Percentiles rank a stretch among this genome's conserved stretches.
Conservation (phyloP, 2,113 vertebrate species). For the Tenebrosternarchus preto region DNA sequence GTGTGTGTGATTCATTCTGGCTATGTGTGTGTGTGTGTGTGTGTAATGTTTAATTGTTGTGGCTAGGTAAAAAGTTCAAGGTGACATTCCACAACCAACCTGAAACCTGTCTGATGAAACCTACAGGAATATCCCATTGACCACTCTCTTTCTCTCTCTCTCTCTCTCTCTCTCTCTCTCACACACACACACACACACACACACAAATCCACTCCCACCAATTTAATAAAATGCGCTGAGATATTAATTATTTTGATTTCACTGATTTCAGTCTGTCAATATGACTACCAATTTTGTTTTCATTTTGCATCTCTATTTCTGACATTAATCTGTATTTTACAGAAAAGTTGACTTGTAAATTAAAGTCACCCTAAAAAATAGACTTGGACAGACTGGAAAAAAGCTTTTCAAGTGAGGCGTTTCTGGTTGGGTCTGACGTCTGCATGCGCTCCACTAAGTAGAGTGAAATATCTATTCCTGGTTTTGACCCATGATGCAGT, state of each 20-base stretch:
- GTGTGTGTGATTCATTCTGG: neutral
- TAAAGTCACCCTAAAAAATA: neutral
- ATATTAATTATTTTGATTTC: too few species aligned
- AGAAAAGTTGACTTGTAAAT: too few species aligned
- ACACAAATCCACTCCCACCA: neutral
- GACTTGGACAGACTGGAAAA: neutral
- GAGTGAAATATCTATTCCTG: slow-evolving; percentile 23
- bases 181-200: neutral
- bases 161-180: slow-evolving; percentile 12
- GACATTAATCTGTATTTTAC: too few species aligned
- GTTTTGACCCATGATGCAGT: neutral
- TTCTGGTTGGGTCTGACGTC: slow-evolving; percentile 4
- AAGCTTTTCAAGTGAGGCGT: neutral
- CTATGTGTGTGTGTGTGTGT: slow-evolving; percentile 5
- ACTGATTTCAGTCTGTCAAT: too few species aligned
- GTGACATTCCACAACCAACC: slow-evolving; percentile 74
- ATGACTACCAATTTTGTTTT: too few species aligned
- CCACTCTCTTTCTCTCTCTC: neutral
- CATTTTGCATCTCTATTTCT: too few species aligned
- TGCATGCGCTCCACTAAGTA: neutral
- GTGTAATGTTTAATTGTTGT: neutral
- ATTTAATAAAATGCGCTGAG: too few species aligned
- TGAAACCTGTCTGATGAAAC: slow-evolving; percentile 64
- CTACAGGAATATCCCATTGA: too few species aligned
- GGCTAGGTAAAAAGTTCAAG: slow-evolving; percentile 56